These are phyloP conservation scores for Andrena flavipes DNA, from an alignment of 2,888 invertebrate species.

Conservation along the genomic window DNA sequence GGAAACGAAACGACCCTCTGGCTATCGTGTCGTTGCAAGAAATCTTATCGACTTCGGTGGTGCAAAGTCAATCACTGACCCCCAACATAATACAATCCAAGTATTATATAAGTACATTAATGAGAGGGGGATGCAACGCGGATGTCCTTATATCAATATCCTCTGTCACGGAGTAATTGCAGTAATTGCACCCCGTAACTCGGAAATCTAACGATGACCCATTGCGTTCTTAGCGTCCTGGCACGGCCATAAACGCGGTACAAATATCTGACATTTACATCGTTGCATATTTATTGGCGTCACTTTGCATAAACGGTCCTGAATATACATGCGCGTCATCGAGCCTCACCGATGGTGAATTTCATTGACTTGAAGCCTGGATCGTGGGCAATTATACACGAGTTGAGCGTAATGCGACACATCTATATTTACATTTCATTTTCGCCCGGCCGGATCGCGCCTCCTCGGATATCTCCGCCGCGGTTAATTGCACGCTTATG, in stretches of 20 bases:
- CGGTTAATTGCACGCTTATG: constrained; percentile 38
- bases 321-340: constrained; percentile 66
- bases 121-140: not conserved
- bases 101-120: not conserved
- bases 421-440: constrained; percentile 63
- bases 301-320: constrained; percentile 67
- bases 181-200: constrained; percentile 14
- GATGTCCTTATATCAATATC: not conserved
- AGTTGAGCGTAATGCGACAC: constrained; percentile 53
- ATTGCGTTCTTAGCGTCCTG: constrained; percentile 37
- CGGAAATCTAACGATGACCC: constrained; percentile 56
- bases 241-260: constrained; percentile 57
- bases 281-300: constrained; percentile 70
- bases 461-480: constrained; percentile 13
- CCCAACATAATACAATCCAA: not conserved
- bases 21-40: not conserved
- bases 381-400: constrained; percentile 54
- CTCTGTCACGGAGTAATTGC: not conserved
- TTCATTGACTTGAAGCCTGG: constrained; percentile 56
- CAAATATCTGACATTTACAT: constrained; percentile 71
- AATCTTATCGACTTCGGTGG: not conserved
- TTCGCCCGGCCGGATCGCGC: constrained; percentile 13
- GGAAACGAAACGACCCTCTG: not conserved
- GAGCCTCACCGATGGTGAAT: constrained; percentile 44
- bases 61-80: not conserved